Evolutionary conservation across 2,113 vertebrate genomes (phyloP), one percentile per base, ranked within the genome.

Genomic region (Takifugu bimaculatus): DNA sequence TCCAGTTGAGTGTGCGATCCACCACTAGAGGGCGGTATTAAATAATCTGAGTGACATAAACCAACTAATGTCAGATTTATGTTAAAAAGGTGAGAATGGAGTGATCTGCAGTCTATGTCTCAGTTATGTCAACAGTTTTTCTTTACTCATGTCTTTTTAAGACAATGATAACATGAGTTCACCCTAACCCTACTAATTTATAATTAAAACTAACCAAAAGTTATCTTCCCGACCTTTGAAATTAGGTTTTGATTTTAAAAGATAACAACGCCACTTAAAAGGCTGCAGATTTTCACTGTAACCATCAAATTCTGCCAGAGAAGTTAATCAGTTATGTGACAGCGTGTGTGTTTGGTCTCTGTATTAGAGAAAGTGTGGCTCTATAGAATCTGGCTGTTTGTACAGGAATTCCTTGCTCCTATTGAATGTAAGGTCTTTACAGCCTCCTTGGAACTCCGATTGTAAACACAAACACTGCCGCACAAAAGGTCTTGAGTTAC

Each of bases 321-420:
- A 39, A 39, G 35, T 39, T 10, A 39, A 39, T 39, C 7, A 39
- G 35, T 32, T 32, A 45, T 13, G 44, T n/a, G 20, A 20, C 13
- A 15, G 4, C 12, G 26, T 68, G 0, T 65, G 50, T 77, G 79
- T 84, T 85, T 85, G 82, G 54, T 26, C 67, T 78, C 50, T 61
- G 80, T 42, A 57, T 82, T 80, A 75, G 56, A 68, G 54, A 72
- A 58, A 76, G 83, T 74, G 72, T 82, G 78, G 49, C 65, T 70
- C 55, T 64, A 54, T 50, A 64, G 49, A 51, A 44, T 64, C 71
- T 63, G 63, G 68, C 51, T 86, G 73, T 87, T 88, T 87, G 77
- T 69, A 54, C 77, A 85, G 75, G 80, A 80, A 87, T 86, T 89
- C 88, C 80, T 79, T 20, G 3, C 62, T 58, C 70, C 77, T 68